phyloP scores from a whole-genome alignment of 1,140 invertebrate species.

The Lycorma delicatula region DNA sequence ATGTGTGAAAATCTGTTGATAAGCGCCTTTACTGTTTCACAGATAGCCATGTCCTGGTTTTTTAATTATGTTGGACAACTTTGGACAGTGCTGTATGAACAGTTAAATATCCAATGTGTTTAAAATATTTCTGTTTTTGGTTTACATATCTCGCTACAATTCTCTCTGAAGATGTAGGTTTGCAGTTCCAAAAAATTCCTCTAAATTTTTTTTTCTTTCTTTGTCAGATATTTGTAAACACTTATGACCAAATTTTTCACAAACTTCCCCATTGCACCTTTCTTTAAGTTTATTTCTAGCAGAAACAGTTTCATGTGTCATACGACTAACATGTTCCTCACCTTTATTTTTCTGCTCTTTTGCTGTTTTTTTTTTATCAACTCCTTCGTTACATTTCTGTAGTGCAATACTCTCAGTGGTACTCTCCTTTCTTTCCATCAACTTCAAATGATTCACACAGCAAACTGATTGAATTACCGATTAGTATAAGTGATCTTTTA shows the following conservation, averaged over 20 bases:
- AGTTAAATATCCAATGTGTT: conserved; percentile 7
- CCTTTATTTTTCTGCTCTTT: conserved; percentile 12
- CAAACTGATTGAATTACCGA: background rate
- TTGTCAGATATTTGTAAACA: conserved; percentile 11
- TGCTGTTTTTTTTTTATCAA: background rate
- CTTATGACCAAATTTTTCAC: conserved; percentile 6
- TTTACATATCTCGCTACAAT: conserved; percentile 5
- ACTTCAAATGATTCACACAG: background rate
- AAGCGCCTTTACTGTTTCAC: conserved; percentile 3
- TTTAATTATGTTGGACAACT: conserved; percentile 6
- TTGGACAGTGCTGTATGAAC: conserved; percentile 8
- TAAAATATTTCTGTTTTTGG: conserved; percentile 8
- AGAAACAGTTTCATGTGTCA: conserved; percentile 12
- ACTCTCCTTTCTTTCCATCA: background rate
- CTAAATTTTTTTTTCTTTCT: conserved; percentile 9
- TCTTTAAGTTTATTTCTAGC: conserved; percentile 8
- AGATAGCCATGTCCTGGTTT: background rate
- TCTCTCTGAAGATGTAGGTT: conserved; percentile 11
- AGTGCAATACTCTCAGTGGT: background rate
- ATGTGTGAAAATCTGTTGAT: conserved; percentile 1
- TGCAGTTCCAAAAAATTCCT: conserved; percentile 6
- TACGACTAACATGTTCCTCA: conserved; percentile 4
- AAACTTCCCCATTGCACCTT: conserved; percentile 6
- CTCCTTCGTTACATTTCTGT: background rate
- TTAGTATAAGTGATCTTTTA: background rate